A percentile compares a stretch with the other conserved stretches of the same genome.
phyloP scores from a whole-genome alignment of 2,888 invertebrate species.

The Tetrapedia diversipes region DNA sequence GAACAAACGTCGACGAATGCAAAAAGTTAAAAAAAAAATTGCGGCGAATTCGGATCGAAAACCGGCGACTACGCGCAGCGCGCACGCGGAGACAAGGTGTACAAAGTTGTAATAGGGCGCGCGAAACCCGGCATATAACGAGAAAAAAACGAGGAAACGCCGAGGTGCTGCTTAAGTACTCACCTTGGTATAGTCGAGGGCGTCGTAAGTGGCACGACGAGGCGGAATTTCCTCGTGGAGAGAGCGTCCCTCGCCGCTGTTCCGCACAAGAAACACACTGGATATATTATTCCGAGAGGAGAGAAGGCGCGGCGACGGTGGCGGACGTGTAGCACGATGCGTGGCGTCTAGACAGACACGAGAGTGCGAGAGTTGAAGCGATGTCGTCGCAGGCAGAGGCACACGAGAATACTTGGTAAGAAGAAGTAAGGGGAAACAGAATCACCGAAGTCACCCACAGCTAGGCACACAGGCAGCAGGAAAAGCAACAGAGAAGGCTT shows the following conservation, averaged over 20 bases:
- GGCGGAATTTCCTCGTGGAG: constrained; percentile 33
- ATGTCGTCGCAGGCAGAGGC: not conserved
- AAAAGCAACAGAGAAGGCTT: too few species aligned
- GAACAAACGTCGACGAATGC: not conserved
- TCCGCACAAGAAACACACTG: constrained; percentile 47
- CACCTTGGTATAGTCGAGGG: constrained; percentile 57
- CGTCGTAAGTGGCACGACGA: constrained; percentile 54
- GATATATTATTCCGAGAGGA: constrained; percentile 40
- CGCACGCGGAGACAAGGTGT: constrained; percentile 16
- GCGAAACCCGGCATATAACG: constrained; percentile 11
- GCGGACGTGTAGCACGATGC: constrained; percentile 32
- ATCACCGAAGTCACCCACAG: constrained; percentile 38
- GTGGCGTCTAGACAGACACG: constrained; percentile 49
- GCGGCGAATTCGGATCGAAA: not conserved
- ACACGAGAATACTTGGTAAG: constrained; percentile 24
- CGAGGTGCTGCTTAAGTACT: constrained; percentile 31
- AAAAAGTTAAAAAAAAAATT: too few species aligned
- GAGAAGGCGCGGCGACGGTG: not conserved
- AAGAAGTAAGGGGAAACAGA: constrained; percentile 33
- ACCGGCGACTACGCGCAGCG: constrained; percentile 5
- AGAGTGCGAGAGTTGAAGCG: constrained; percentile 30
- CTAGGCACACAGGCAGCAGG: constrained; percentile 23
- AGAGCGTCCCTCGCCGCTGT: constrained; percentile 38
- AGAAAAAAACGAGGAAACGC: constrained; percentile 8
- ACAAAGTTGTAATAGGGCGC: not conserved